Percentiles rank a stretch among this genome's conserved stretches.
phyloP scores from a whole-genome alignment of 2,888 invertebrate genomes.

The Strigamia crassipes region DNA sequence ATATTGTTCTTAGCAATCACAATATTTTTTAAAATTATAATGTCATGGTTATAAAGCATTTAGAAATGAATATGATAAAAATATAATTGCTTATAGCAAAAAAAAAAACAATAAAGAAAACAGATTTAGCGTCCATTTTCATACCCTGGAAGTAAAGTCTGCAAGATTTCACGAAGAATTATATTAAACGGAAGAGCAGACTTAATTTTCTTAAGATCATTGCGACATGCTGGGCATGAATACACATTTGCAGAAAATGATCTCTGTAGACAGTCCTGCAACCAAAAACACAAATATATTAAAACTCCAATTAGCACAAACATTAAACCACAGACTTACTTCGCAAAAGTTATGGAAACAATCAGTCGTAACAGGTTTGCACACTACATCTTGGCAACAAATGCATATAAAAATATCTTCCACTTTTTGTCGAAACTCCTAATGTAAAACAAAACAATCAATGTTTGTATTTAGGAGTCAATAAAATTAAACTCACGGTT shows the following conservation, averaged over 20 bases:
- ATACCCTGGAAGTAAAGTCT: conserved; percentile 72
- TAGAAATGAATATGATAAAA: not conserved
- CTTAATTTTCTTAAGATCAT: conserved; percentile 64
- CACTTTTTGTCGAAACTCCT: conserved; percentile 68
- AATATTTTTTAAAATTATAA: not conserved
- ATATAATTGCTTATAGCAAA: not conserved
- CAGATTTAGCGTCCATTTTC: conserved; percentile 60
- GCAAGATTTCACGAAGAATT: conserved; percentile 64
- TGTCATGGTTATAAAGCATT: not conserved
- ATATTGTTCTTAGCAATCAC: not conserved
- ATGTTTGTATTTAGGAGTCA: not conserved
- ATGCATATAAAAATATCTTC: conserved; percentile 74
- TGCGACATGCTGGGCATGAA: conserved; percentile 73
- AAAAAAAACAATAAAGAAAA: not conserved
- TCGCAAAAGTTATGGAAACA: conserved; percentile 78
- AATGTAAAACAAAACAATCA: conserved; percentile 27
- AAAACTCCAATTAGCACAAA: not conserved
- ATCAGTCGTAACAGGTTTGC: conserved; percentile 71
- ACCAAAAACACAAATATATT: conserved; percentile 51
- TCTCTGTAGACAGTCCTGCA: conserved; percentile 68
- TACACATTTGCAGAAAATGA: conserved; percentile 69
- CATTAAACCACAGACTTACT: conserved; percentile 59
- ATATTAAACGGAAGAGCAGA: conserved; percentile 65
- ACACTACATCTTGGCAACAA: conserved; percentile 76
- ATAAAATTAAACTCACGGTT: not conserved